Base-by-base conservation (phyloP, 2,797 vertebrate species). In the Knipowitschia caucasica region DNA sequence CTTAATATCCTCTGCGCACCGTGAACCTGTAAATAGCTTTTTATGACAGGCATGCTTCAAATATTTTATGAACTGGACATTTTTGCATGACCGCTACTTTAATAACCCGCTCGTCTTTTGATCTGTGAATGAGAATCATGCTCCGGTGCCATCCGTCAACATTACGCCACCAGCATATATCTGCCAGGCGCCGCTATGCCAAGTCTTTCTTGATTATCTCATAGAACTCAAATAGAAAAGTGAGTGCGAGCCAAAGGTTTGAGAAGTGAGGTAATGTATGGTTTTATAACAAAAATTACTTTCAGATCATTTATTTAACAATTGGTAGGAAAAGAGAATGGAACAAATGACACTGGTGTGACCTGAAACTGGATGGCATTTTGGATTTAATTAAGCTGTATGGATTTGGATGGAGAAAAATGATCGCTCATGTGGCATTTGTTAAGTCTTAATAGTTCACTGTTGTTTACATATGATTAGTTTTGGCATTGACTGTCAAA, bases 391-490 rank as follows among this genome's bases (percentile, higher is more conserved):
- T 56, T 56, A 68, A 51, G 56, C 24, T 50, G 20, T 1, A 5
- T 20, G 17, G 11, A 33, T 33, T 15, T 26, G 43, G 46, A 33
- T 53, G 40, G 25, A 53, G 26, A 17, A 45, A 54, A n/a, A 18
- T 1, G 11, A 59, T 54, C 60, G 27, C 44, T 45, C 9, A 4
- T 70, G 53, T 59, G 43, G 35, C 56, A 64, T 15, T 53, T 56
- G 38, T 54, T 11, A 56, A 74, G 59, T 61, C 57, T 72, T 71
- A 64, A 70, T 62, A 49, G 68, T 66, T 78, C 61, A 62, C 38
- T 43, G 40, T 64, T 67, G 40, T 72, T 78, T 74, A 31, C 49
- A 56, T 51, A 21, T 77, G 78, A 71, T 67, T 64, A 75, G 52
- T 57, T 35, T 60, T 47, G 17, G 44, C 47, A 35, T 50, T 3